A percentile compares a stretch with the other conserved stretches of the same genome.
phyloP scores from a whole-genome alignment of 1,140 invertebrate species.

The Conopomorpha cramerella region DNA sequence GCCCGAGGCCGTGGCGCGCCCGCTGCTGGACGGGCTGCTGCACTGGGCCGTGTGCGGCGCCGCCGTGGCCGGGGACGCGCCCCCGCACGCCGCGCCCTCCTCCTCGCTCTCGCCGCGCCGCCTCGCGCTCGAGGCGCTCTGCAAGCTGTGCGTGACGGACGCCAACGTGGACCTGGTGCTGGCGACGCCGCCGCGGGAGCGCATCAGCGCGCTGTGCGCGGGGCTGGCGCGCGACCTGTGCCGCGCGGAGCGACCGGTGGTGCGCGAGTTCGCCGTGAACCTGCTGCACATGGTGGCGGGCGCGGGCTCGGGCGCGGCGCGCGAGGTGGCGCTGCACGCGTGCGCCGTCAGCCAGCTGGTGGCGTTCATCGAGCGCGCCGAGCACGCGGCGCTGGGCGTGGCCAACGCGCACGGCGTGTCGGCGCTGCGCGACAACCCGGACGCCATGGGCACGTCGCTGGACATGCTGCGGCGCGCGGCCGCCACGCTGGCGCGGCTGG shows the following conservation, averaged over 20 bases:
- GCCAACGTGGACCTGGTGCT: conserved; percentile 96
- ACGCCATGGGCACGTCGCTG: conserved; percentile 97
- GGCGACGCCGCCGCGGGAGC: conserved; percentile 92
- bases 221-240: conserved; percentile 87
- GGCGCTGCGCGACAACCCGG: conserved; percentile 94
- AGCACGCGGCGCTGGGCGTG: conserved; percentile 90
- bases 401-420: conserved; percentile 93
- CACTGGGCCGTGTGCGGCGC: conserved; percentile 97
- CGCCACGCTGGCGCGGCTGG: conserved; percentile 81
- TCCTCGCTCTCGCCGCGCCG: conserved; percentile 89
- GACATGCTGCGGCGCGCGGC: conserved; percentile 97
- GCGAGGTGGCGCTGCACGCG: conserved; percentile 86
- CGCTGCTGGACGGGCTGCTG: conserved; percentile 89
- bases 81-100: conserved; percentile 75
- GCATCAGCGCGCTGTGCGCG: conserved; percentile 87
- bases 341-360: conserved; percentile 89
- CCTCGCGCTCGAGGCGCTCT: conserved; percentile 93
- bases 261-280: conserved; percentile 95
- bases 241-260: conserved; percentile 82
- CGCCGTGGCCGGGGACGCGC: conserved; percentile 91
- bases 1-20: conserved; percentile 89
- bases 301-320: conserved; percentile 87
- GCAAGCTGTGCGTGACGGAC: conserved; percentile 96
- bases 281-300: conserved; percentile 91
- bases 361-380: conserved; percentile 95